A percentile compares a stretch with the other conserved stretches of the same genome.
Conservation (phyloP, 2,797 vertebrate genomes). For the Lacerta agilis region DNA sequence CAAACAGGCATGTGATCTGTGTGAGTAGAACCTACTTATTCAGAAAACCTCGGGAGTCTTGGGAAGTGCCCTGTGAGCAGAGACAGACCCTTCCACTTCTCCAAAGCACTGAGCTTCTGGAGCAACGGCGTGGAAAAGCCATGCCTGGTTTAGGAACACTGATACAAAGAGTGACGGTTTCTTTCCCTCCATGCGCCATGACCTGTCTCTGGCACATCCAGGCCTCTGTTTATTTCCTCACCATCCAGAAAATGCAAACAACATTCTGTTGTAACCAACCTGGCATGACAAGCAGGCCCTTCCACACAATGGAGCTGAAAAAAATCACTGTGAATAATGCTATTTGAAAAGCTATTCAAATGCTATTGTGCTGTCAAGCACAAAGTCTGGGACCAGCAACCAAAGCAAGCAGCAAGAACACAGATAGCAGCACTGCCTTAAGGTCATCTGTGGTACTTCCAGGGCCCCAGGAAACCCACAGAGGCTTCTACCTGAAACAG, state of each 20-base stretch:
- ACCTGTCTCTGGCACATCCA: not conserved
- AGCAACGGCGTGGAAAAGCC: constrained; percentile 6
- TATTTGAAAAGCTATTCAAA: not conserved
- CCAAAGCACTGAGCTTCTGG: not conserved
- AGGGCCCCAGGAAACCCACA: not conserved
- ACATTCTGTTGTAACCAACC: not conserved
- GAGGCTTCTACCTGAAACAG: accelerated
- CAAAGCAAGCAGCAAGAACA: not conserved
- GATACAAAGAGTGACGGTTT: not conserved
- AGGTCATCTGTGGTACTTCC: not conserved
- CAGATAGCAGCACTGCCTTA: not conserved
- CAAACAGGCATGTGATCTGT: not conserved
- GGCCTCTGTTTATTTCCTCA: not conserved
- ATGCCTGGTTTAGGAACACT: not conserved
- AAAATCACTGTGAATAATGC: not conserved
- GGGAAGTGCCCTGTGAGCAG: not conserved
- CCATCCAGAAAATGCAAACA: not conserved
- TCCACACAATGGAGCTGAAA: not conserved
- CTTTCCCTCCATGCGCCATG: not conserved
- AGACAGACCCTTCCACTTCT: not conserved
- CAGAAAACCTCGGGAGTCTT: accelerated
- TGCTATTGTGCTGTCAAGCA: not conserved
- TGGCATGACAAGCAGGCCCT: not conserved
- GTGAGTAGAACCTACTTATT: not conserved
- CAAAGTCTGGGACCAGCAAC: not conserved